Evolutionary conservation across 2,888 invertebrate genomes (phyloP), one percentile per base, ranked within the genome.

Genomic region (Steinernema hermaphroditum): DNA sequence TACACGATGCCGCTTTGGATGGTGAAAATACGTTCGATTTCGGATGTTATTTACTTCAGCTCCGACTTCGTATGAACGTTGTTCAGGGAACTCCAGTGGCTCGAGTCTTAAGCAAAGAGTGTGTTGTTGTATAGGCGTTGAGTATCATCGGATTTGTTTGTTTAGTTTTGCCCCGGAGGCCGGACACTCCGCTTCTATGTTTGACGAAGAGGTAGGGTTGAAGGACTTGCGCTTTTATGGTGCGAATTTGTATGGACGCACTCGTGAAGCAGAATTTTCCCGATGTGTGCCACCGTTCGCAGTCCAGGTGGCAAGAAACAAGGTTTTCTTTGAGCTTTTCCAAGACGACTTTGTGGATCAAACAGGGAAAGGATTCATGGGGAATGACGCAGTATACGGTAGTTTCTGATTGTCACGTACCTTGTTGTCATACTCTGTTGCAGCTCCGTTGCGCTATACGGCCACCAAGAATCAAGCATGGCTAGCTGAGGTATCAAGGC

Each of bases 21-120:
- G 57, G 41, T 29, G 24, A 34, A n/a, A 41, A 71, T 29, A n/a
- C 68, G 24, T 75, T 75, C 62, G 54, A 74, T 49, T 72, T 74
- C 71, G 41, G 12, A 0, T 46, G 71, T 49, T 75, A 71, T 68
- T 22, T 75, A 8, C 37, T 57, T 24, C 75, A 75, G 22, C 41
- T 75, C 6, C 27, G 69, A 37, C 57, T 75, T 41, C 68, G 75
- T 14, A 68, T 69, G 72, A 62, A 71, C 62, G 69, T 68, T 12
- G 75, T 74, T 74, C 71, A 74, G 24, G 75, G 75, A 37, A 74
- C 54, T 29, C 9, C 54, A n/a, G 50, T 43, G 14, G 24, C 54
- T 14, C 16, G 12, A 14, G 73, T 73, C 29, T n/a, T 73, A 37
- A 49, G 41, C 54, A 73, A 70, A 34, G 57, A 37, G 73, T 73